A percentile compares a stretch with the other conserved stretches of the same genome.
These are phyloP conservation scores for Netelia fuscicornis DNA, from an alignment of 2,888 invertebrate species.

Conservation along the genomic window DNA sequence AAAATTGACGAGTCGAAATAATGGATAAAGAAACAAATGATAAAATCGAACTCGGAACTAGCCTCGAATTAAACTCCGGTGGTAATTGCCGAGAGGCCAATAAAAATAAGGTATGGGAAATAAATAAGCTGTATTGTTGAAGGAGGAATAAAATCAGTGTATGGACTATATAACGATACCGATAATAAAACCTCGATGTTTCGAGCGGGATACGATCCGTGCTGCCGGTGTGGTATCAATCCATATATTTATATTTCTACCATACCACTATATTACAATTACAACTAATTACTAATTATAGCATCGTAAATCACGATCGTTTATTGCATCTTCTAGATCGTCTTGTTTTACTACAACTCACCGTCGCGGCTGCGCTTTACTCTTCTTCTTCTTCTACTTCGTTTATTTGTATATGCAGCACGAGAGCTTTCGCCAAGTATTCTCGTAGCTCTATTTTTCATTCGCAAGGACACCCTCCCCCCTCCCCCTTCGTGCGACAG, in stretches of 20 bases:
- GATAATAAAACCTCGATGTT: slow-evolving; percentile 36
- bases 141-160: slow-evolving; percentile 24
- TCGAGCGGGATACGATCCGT: slow-evolving; percentile 38
- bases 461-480: background rate
- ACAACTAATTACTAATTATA: slow-evolving; percentile 77
- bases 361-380: slow-evolving; percentile 9
- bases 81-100: slow-evolving; percentile 30
- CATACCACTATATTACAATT: slow-evolving; percentile 75
- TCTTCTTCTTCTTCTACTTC: slow-evolving; percentile 3
- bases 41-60: background rate
- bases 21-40: background rate
- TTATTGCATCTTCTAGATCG: slow-evolving; percentile 72
- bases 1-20: slow-evolving; percentile 17
- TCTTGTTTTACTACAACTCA: slow-evolving; percentile 26
- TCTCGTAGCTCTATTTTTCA: slow-evolving; percentile 11
- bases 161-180: background rate
- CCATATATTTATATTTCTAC: slow-evolving; percentile 74
- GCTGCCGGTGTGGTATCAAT: slow-evolving; percentile 71
- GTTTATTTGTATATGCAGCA: background rate
- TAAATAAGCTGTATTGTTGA: slow-evolving; percentile 16
- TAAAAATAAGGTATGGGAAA: background rate
- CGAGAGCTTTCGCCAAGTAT: slow-evolving; percentile 31
- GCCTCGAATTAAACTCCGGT: background rate
- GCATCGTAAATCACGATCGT: slow-evolving; percentile 78
- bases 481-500: background rate